A percentile compares a stretch with the other conserved stretches of the same genome.
These are phyloP conservation scores for Ophion obscuratus DNA, from an alignment of 2,888 invertebrate genomes.

Conservation along the genomic window DNA sequence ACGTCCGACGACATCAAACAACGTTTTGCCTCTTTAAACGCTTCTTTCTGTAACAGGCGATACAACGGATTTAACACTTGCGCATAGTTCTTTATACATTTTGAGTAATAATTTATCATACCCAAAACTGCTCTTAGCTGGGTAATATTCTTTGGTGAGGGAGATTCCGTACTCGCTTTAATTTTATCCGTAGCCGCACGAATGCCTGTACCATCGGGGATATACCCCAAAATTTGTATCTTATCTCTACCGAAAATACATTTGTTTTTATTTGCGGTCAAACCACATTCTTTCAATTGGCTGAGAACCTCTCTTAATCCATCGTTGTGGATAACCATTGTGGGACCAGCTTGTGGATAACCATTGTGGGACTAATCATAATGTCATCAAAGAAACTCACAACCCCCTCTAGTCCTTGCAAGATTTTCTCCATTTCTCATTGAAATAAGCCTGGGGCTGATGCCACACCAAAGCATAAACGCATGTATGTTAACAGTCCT, in stretches of 20 bases:
- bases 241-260: constrained; percentile 25
- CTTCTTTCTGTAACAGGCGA: constrained; percentile 25
- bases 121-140: constrained; percentile 52
- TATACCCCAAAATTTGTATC: constrained; percentile 61
- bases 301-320: neutral
- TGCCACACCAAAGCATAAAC: constrained; percentile 69
- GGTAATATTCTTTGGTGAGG: constrained; percentile 21
- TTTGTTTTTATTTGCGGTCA: too few species aligned
- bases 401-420: constrained; percentile 27
- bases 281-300: too few species aligned
- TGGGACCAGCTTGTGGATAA: neutral
- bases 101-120: constrained; percentile 58
- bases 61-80: constrained; percentile 45
- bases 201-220: constrained; percentile 44
- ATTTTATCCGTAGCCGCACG: constrained; percentile 24
- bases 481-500: constrained; percentile 75
- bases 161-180: constrained; percentile 36
- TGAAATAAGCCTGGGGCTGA: constrained; percentile 79
- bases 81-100: constrained; percentile 50
- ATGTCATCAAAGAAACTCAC: constrained; percentile 51
- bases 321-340: neutral
- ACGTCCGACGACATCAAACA: constrained; percentile 41
- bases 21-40: constrained; percentile 19
- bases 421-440: constrained; percentile 60
- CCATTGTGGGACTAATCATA: neutral